phyloP scores from a whole-genome alignment of 2,113 vertebrate genomes.

The Diadophis punctatus region DNA sequence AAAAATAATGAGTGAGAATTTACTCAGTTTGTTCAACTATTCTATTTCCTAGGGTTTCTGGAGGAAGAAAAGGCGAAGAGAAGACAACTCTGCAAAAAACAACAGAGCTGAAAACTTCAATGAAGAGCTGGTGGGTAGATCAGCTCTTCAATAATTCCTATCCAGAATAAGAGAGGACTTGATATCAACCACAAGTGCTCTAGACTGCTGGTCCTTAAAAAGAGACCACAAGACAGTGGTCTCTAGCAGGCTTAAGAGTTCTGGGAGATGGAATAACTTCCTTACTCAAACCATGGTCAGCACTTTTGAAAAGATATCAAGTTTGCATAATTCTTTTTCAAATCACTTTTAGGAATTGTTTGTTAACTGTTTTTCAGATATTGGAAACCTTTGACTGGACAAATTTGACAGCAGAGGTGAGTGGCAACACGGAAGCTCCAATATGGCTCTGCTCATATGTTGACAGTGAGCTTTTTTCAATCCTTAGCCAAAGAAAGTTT shows the following conservation, averaged over 20 bases:
- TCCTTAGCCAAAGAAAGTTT: background rate
- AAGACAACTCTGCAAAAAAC: background rate
- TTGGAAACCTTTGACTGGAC: background rate
- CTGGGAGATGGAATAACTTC: background rate
- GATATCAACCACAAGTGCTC: background rate
- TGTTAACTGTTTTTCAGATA: background rate
- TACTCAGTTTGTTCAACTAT: background rate
- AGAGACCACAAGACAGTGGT: background rate
- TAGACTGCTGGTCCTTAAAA: background rate
- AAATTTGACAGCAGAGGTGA: background rate
- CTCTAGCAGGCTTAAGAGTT: background rate
- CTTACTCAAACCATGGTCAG: background rate
- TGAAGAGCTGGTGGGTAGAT: background rate
- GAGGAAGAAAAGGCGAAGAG: background rate
- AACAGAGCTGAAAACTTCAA: background rate
- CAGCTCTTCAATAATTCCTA: background rate
- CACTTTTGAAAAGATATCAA: background rate
- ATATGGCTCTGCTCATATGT: too few relatives aligned
- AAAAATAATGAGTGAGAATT: background rate
- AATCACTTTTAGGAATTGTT: background rate
- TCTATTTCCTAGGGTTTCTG: background rate
- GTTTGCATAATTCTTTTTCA: background rate
- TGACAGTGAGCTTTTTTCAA: background rate
- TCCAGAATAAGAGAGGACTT: background rate
- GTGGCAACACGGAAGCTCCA: too few relatives aligned